Evolutionary conservation across 1,140 invertebrate genomes (phyloP).

Genomic region (Cotesia typhae): DNA sequence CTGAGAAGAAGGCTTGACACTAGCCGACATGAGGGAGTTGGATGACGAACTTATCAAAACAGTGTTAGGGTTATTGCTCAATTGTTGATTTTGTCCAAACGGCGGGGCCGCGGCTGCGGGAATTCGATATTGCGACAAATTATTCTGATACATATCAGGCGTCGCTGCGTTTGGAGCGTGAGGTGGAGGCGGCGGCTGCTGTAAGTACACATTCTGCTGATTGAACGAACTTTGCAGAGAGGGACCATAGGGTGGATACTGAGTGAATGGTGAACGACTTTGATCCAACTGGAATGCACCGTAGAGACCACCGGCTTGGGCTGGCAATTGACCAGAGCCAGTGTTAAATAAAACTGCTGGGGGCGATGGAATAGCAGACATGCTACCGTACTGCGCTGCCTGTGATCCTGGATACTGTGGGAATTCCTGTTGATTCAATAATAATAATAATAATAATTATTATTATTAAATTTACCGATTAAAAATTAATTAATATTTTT

Average conservation of each 20-base stretch:
- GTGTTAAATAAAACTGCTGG: constrained; percentile 81
- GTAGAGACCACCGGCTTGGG: constrained; percentile 79
- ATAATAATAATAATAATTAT: constrained; percentile 42
- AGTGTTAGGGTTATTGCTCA: constrained; percentile 84
- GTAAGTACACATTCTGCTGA: constrained; percentile 75
- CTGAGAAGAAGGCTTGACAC: constrained; percentile 84
- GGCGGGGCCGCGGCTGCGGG: constrained; percentile 70
- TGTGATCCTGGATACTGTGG: constrained; percentile 63
- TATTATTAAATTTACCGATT: constrained; percentile 12
- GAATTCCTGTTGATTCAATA: constrained; percentile 54
- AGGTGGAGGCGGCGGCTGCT: constrained; percentile 68
- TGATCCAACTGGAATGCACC: constrained; percentile 75
- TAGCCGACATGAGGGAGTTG: constrained; percentile 89
- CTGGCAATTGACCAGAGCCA: constrained; percentile 76
- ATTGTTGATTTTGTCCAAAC: constrained; percentile 80
- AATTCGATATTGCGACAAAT: constrained; percentile 79
- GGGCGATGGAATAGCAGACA: constrained; percentile 84
- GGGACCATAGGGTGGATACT: constrained; percentile 71
- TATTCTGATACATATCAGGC: constrained; percentile 83
- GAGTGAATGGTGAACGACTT: constrained; percentile 72
- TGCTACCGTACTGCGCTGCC: constrained; percentile 74
- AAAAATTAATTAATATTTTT: not conserved
- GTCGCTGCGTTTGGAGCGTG: constrained; percentile 68
- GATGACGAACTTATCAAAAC: constrained; percentile 88
- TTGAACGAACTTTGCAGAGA: constrained; percentile 71